phyloP scores from a whole-genome alignment of 2,113 vertebrate species.

The Pterocles burchelli region DNA sequence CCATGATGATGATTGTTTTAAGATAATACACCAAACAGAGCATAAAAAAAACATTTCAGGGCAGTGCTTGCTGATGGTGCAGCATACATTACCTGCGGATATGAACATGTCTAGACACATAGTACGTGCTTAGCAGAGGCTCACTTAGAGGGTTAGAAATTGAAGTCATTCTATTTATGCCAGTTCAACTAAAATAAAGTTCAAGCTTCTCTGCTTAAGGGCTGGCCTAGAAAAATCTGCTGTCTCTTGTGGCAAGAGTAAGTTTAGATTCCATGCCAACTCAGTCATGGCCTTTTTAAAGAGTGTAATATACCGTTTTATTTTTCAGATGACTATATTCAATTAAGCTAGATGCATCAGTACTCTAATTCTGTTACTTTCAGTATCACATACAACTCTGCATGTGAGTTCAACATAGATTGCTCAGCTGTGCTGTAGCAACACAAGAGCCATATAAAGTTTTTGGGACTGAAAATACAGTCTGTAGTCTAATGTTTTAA shows the following conservation, averaged over 20 bases:
- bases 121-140: not conserved
- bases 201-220: not conserved
- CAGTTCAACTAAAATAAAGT: not conserved
- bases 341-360: not conserved
- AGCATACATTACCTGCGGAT: not conserved
- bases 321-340: not conserved
- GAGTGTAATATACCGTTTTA: not conserved
- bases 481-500: not conserved
- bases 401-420: not conserved
- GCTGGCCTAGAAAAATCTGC: not conserved
- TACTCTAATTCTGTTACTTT: not conserved
- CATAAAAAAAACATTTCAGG: not conserved
- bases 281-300: not conserved
- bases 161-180: not conserved
- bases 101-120: fast-evolving
- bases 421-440: not conserved
- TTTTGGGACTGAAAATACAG: not conserved
- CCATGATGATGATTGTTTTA: not conserved
- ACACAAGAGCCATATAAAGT: not conserved
- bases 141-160: not conserved
- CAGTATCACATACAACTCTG: not conserved
- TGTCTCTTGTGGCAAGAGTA: not conserved
- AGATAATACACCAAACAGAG: not conserved
- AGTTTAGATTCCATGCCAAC: not conserved
- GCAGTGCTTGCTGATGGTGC: not conserved